Conservation (phyloP, 2,113 vertebrate genomes). For the Nesoenas mayeri region DNA sequence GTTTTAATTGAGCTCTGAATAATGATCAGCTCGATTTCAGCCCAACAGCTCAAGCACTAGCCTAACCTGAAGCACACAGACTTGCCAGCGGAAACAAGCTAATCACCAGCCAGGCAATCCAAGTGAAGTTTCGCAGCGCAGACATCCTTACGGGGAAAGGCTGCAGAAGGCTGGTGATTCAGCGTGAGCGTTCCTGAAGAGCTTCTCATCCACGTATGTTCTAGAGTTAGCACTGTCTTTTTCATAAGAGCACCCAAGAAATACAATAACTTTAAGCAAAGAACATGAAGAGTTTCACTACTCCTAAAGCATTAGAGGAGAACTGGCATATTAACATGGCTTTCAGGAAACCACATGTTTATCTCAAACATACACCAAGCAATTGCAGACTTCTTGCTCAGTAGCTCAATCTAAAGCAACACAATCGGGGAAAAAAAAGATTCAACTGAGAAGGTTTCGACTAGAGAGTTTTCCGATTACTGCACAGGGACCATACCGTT, state of each 20-base stretch:
- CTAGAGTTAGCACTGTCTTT: neutral
- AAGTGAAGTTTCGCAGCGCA: neutral
- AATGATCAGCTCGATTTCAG: neutral
- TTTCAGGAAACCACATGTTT: slow-evolving; percentile 69
- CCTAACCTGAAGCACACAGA: neutral
- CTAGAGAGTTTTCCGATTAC: neutral
- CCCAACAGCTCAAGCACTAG: neutral
- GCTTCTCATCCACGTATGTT: neutral
- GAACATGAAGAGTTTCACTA: neutral
- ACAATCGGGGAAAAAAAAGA: neutral
- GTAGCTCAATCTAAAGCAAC: neutral
- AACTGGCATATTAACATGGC: neutral
- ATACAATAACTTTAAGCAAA: neutral
- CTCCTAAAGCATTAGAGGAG: neutral
- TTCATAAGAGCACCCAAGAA: neutral
- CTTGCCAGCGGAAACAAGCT: too few relatives aligned
- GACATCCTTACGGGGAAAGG: neutral
- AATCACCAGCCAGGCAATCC: neutral
- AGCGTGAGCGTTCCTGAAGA: neutral
- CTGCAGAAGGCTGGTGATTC: neutral
- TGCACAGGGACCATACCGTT: accelerated
- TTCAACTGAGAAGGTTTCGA: neutral
- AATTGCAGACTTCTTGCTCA: neutral
- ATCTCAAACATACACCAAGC: slow-evolving; percentile 25
- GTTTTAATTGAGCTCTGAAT: neutral